Conservation (phyloP, 2,888 invertebrate species). For the Nemotelus pantherinus region DNA sequence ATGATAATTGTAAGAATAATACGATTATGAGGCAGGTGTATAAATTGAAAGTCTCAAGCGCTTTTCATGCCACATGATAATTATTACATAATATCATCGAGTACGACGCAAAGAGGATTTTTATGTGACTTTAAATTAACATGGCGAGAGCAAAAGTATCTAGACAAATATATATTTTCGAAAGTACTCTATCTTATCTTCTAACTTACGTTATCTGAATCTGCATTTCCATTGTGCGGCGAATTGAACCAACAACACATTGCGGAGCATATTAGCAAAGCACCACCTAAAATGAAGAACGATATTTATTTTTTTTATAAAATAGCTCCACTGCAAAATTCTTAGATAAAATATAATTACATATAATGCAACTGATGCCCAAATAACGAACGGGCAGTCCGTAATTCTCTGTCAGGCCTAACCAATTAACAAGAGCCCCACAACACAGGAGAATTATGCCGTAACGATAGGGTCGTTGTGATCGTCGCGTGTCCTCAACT, state of each 20-base stretch:
- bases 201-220: conserved; percentile 38
- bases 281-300: conserved; percentile 65
- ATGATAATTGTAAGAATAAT: too few relatives aligned
- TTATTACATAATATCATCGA: too few relatives aligned
- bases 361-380: conserved; percentile 76
- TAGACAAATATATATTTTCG: too few relatives aligned
- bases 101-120: too few relatives aligned
- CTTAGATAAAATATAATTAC: conserved; percentile 29
- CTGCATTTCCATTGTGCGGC: conserved; percentile 60
- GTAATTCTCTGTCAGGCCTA: conserved; percentile 77
- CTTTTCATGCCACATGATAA: too few relatives aligned
- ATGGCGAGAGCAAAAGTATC: too few relatives aligned
- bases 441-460: conserved; percentile 78
- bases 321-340: background rate
- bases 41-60: too few relatives aligned
- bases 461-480: conserved; percentile 77
- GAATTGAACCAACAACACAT: conserved; percentile 79
- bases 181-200: too few relatives aligned
- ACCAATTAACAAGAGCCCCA: conserved; percentile 79
- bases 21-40: too few relatives aligned
- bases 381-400: conserved; percentile 78
- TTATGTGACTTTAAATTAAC: too few relatives aligned
- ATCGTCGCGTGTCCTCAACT: conserved; percentile 73
- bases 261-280: conserved; percentile 76
- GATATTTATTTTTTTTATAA: background rate